Conservation (phyloP, 2,888 invertebrate species). For the Stomorhina lunata region DNA sequence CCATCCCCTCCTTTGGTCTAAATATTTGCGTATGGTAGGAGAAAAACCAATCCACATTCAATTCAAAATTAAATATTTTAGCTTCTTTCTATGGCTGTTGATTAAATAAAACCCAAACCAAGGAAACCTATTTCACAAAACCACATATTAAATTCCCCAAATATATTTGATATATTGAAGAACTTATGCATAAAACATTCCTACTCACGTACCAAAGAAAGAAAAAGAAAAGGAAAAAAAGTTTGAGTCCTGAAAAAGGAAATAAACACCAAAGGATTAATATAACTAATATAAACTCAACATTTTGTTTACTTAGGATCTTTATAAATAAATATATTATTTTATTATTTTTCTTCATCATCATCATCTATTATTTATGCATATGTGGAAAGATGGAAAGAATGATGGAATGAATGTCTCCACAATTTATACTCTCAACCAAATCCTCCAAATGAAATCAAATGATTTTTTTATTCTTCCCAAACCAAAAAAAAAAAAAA, state of each 20-base stretch:
- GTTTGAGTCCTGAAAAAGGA: too few relatives aligned
- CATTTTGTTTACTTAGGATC: constrained; percentile 60
- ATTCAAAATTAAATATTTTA: background rate
- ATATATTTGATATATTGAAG: too few relatives aligned
- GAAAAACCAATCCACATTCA: background rate
- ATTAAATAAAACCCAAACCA: constrained; percentile 8
- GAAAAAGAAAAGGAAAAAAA: too few relatives aligned
- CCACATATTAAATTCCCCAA: constrained; percentile 59
- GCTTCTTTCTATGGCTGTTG: background rate
- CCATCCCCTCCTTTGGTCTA: too few relatives aligned
- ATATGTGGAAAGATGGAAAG: too few relatives aligned
- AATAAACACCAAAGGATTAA: constrained; percentile 56
- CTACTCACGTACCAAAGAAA: background rate
- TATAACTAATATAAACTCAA: constrained; percentile 53
- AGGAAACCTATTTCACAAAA: background rate
- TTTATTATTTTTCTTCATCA: too few relatives aligned
- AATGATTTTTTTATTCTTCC: constrained; percentile 35
- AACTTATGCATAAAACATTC: too few relatives aligned
- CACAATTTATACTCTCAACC: background rate
- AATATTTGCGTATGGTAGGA: too few relatives aligned
- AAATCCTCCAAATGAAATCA: constrained; percentile 36
- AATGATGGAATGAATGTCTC: too few relatives aligned
- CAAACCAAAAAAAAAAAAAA: too few relatives aligned
- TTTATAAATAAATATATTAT: constrained; percentile 15
- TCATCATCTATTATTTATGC: constrained; percentile 26